Percentiles rank a stretch among this genome's conserved stretches.
These are phyloP conservation scores for Adelosebastes latens DNA, from an alignment of 2,797 vertebrate genomes.

Conservation along the genomic window DNA sequence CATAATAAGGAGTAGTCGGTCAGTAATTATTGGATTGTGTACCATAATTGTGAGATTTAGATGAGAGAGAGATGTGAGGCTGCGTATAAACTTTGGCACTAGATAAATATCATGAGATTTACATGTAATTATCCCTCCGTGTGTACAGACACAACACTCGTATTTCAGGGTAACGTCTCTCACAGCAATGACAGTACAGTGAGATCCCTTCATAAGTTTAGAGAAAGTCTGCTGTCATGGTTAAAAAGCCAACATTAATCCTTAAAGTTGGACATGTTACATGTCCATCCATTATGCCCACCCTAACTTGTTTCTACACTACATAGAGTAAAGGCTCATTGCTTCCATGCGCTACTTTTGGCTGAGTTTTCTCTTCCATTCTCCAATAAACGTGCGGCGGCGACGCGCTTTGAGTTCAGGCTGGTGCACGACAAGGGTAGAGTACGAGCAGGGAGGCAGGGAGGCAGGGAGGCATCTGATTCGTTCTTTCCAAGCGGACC, in stretches of 20 bases:
- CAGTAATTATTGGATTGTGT: slow-evolving; percentile 14
- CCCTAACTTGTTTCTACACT: not conserved
- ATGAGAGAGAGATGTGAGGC: not conserved
- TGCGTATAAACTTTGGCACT: not conserved
- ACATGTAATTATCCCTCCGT: not conserved
- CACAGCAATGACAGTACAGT: not conserved
- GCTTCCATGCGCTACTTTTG: not conserved
- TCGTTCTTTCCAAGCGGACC: too few species aligned
- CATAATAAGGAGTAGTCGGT: slow-evolving; percentile 1
- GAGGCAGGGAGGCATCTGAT: too few species aligned
- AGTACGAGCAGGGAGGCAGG: too few species aligned
- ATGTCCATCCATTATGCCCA: not conserved
- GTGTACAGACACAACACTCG: not conserved
- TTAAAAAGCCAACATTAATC: not conserved
- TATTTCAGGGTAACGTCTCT: not conserved
- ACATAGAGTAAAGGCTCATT: not conserved
- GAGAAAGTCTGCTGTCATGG: not conserved
- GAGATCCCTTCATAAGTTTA: not conserved
- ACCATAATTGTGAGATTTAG: not conserved
- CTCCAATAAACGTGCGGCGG: too few species aligned
- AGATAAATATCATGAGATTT: not conserved
- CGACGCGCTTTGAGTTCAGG: too few species aligned
- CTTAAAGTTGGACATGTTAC: not conserved
- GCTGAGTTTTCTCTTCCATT: too few species aligned
- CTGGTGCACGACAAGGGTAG: too few species aligned